phyloP scores from a whole-genome alignment of 2,113 vertebrate genomes.

The Labrus mixtus region DNA sequence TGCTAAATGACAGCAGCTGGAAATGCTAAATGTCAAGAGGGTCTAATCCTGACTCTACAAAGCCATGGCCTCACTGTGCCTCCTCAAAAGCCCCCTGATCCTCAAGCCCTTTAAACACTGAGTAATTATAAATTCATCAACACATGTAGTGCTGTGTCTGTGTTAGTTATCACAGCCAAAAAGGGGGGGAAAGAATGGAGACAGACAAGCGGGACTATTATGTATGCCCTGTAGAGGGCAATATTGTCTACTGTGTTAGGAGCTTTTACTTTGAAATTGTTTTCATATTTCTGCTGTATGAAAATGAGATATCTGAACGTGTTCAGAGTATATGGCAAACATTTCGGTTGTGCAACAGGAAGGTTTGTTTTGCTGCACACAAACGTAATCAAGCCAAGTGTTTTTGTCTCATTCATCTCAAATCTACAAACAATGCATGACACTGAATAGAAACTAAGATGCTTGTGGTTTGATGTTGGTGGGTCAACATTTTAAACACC shows the following conservation, averaged over 20 bases:
- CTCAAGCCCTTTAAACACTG: slow-evolving; percentile 10
- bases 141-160: slow-evolving; percentile 18
- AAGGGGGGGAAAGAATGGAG: neutral
- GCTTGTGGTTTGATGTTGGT: neutral
- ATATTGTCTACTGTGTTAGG: slow-evolving; percentile 72
- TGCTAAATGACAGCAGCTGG: slow-evolving; percentile 13
- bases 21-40: slow-evolving; percentile 10
- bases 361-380: neutral
- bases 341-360: slow-evolving; percentile 8
- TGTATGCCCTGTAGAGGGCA: slow-evolving; percentile 81
- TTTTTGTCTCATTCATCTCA: slow-evolving; percentile 17
- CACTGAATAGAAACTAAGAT: neutral
- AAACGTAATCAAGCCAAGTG: neutral
- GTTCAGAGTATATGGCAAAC: slow-evolving; percentile 6
- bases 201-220: slow-evolving; percentile 69
- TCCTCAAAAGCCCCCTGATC: neutral
- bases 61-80: neutral
- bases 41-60: slow-evolving; percentile 12
- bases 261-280: slow-evolving; percentile 31
- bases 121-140: slow-evolving; percentile 28
- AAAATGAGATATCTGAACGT: slow-evolving; percentile 32
- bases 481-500: neutral
- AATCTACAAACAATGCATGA: neutral
- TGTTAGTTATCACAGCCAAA: slow-evolving; percentile 32
- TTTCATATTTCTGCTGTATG: slow-evolving; percentile 49